Evolutionary conservation across 2,888 invertebrate genomes (phyloP).

Genomic region (Leptinotarsa peninsularis): DNA sequence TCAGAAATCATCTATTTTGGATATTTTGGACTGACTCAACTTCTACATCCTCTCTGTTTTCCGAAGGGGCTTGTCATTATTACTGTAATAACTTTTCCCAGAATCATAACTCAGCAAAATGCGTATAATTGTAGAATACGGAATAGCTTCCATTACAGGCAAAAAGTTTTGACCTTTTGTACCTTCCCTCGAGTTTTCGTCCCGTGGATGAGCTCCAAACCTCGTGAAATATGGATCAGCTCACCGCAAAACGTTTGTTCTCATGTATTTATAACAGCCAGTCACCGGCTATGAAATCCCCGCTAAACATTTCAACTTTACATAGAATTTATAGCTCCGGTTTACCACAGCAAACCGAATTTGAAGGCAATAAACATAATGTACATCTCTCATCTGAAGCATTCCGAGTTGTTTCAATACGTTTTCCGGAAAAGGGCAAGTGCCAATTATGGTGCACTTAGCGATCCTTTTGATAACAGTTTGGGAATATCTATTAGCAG

Average conservation of each 20-base stretch:
- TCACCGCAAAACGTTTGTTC: neutral
- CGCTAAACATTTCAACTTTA: neutral
- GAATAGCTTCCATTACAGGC: no score
- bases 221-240: constrained; percentile 1
- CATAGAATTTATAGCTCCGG: neutral
- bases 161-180: no score
- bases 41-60: no score
- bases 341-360: neutral
- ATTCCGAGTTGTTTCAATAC: constrained; percentile 9
- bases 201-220: neutral
- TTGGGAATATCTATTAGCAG: neutral
- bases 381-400: neutral
- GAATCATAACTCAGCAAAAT: no score
- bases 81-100: no score
- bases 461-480: constrained; percentile 3
- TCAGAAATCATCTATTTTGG: no score
- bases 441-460: constrained; percentile 21
- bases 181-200: neutral
- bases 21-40: no score
- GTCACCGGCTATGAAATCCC: constrained; percentile 5
- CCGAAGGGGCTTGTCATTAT: no score
- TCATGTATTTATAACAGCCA: constrained; percentile 7
- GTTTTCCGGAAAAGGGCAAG: neutral
- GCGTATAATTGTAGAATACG: no score
- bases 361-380: neutral